Conservation (phyloP, 2,888 invertebrate species). For the Hipparchia sbordonii region DNA sequence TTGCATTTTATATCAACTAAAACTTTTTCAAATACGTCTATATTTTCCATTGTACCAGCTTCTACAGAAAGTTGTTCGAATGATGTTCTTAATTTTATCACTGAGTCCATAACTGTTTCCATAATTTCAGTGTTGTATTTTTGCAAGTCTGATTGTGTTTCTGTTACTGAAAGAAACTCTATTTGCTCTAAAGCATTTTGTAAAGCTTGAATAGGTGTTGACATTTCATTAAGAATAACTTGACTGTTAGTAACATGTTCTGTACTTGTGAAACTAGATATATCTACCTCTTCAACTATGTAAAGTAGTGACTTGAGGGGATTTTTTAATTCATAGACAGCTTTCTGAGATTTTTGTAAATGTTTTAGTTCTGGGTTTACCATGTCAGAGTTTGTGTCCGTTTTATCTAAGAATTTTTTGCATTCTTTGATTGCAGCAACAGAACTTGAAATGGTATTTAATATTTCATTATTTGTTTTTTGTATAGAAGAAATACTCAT, state of each 20-base stretch:
- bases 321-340: conserved; percentile 65
- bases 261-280: conserved; percentile 45
- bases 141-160: conserved; percentile 64
- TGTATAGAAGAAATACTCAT: conserved; percentile 70
- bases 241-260: conserved; percentile 59
- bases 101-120: conserved; percentile 84
- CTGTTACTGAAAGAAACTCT: conserved; percentile 79
- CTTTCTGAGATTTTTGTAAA: conserved; percentile 70
- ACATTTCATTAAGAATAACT: conserved; percentile 71
- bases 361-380: conserved; percentile 62
- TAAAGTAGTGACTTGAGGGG: conserved; percentile 64
- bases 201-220: conserved; percentile 75
- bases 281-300: conserved; percentile 64
- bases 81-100: conserved; percentile 84
- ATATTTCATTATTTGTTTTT: conserved; percentile 75
- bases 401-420: conserved; percentile 58
- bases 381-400: conserved; percentile 61
- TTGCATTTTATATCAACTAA: conserved; percentile 62
- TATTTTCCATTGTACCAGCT: conserved; percentile 53
- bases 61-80: conserved; percentile 75
- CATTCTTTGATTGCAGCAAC: conserved; percentile 76
- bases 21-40: conserved; percentile 57
- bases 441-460: conserved; percentile 76
- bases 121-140: conserved; percentile 84
- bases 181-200: conserved; percentile 75